Evolutionary conservation across 2,888 invertebrate species (phyloP).

Genomic region (Phaedon cochleariae): DNA sequence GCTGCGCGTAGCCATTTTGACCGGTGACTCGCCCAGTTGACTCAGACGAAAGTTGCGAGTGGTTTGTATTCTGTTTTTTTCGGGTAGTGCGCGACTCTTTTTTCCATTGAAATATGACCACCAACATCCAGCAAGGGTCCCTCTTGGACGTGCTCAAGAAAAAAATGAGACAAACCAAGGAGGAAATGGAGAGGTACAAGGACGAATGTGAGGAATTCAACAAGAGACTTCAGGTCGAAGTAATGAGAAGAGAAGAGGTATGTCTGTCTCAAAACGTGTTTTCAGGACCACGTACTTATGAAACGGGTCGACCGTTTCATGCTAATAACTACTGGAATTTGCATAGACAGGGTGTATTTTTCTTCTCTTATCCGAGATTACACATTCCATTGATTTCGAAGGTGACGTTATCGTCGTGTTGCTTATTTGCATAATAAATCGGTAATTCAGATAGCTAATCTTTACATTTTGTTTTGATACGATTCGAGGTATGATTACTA

Average conservation of each 20-base stretch:
- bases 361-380: not conserved
- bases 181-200: conserved; percentile 98
- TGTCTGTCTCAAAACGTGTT: conserved; percentile 16
- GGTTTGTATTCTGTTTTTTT: conserved; percentile 30
- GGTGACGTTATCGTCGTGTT: not conserved
- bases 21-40: conserved; percentile 61
- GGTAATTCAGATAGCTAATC: conserved; percentile 17
- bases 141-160: conserved; percentile 97
- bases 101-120: conserved; percentile 73
- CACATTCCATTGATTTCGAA: conserved; percentile 26
- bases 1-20: conserved; percentile 56
- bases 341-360: not conserved
- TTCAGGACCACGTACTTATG: conserved; percentile 16
- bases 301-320: not conserved
- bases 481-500: not conserved
- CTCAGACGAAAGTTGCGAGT: conserved; percentile 32
- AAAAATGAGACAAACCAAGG: conserved; percentile 99
- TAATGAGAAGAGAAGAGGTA: conserved; percentile 98
- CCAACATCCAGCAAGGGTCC: conserved; percentile 90
- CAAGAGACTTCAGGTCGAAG: conserved; percentile 93
- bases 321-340: not conserved
- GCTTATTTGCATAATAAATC: not conserved
- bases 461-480: conserved; percentile 16
- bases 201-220: conserved; percentile 97
- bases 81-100: conserved; percentile 29